Evolutionary conservation across 2,797 vertebrate genomes (phyloP).

Genomic region (Enteromius mattozi): DNA sequence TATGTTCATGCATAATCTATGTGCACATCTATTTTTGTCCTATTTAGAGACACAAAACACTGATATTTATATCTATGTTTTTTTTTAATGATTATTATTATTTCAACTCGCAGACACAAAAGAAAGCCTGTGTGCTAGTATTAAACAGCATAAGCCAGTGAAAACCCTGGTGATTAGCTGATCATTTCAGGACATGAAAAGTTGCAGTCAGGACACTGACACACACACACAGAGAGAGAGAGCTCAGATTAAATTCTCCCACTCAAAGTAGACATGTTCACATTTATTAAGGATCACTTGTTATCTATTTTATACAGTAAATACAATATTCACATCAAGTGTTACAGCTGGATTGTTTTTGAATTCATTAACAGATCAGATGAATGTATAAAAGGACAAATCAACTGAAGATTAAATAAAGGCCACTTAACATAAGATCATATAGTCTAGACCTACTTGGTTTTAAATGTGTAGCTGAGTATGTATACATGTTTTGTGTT

Average conservation of each 20-base stretch:
- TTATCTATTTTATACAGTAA: neutral
- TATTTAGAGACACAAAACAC: constrained; percentile 7
- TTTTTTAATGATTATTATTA: neutral
- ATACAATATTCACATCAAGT: neutral
- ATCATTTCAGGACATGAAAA: constrained; percentile 15
- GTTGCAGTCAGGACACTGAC: neutral
- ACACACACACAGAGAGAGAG: neutral
- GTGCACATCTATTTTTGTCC: neutral
- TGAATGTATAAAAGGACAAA: neutral
- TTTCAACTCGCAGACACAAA: neutral
- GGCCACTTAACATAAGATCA: neutral
- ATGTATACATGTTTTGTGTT: neutral
- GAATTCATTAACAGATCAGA: neutral
- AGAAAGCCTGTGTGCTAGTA: neutral
- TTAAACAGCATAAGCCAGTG: neutral
- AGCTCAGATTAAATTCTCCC: neutral
- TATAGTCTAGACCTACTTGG: neutral
- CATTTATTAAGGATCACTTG: neutral
- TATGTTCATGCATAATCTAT: constrained; percentile 32
- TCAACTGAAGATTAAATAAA: neutral
- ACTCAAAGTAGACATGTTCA: neutral
- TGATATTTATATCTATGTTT: neutral
- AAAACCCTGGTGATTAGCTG: constrained; percentile 1
- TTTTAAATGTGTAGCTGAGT: neutral
- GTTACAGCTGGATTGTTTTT: neutral